Evolutionary conservation across 2,113 vertebrate species (phyloP).

Genomic region (Morone saxatilis): DNA sequence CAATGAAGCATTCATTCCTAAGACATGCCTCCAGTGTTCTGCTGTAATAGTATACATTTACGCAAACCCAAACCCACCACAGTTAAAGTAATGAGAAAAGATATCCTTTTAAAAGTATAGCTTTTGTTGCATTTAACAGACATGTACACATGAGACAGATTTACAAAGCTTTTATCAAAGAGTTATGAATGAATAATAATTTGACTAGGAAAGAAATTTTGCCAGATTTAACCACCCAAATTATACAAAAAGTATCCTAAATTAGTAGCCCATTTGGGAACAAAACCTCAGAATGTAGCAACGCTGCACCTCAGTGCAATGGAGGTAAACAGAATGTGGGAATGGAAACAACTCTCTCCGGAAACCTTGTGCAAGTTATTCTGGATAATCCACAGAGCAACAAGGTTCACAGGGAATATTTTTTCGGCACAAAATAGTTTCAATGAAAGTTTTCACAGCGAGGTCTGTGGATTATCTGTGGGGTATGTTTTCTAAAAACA

Average conservation of each 20-base stretch:
- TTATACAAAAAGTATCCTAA: not conserved
- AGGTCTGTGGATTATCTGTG: not conserved
- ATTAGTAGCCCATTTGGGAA: not conserved
- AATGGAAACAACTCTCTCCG: conserved; percentile 13
- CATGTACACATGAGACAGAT: not conserved
- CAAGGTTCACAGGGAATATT: conserved; percentile 7
- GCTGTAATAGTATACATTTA: not conserved
- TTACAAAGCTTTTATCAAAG: not conserved
- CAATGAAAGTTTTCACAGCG: not conserved
- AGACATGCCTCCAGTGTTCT: not conserved
- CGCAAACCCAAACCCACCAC: not conserved
- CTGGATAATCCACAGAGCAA: conserved; percentile 26
- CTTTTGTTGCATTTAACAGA: conserved; percentile 1
- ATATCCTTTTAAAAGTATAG: not conserved
- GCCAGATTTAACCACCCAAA: not conserved
- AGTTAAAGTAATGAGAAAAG: not conserved
- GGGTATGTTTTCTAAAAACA: not conserved
- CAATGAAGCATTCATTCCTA: not conserved
- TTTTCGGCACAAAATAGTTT: not conserved
- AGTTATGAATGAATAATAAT: not conserved
- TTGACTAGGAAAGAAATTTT: not conserved
- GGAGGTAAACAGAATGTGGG: not conserved
- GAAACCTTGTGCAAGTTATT: not conserved
- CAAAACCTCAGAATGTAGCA: not conserved
- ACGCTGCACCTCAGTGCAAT: not conserved